Evolutionary conservation across 30 jellyfish, hydroid and myxozoan genomes (phyloP), one percentile per base, ranked within the genome.

Genomic region (Sanderia malayensis): DNA sequence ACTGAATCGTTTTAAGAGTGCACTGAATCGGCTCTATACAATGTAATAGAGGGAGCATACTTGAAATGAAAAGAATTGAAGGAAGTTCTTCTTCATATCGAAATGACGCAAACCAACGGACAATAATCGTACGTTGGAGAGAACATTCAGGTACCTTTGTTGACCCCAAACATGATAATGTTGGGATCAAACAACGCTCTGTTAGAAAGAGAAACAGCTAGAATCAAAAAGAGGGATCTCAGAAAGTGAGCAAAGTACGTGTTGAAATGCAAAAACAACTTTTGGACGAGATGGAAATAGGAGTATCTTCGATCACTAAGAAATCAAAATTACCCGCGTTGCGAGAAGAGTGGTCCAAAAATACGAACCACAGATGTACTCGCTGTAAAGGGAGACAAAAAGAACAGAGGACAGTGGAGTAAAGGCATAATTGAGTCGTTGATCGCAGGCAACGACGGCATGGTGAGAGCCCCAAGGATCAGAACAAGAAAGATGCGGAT

Each of bases 261-360:
- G 81, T 26, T 44, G 29, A 76, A 76, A 45, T 75, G 91, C 60
- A 74, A 58, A 33, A 82, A 83, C 18, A 59, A 21, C 1, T 57
- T 59, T 22, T 85, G 91, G 95, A 80, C 75, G 60, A 41, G 95
- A 75, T 85, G 95, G 90, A 29, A 59, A 37, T 22, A 31, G 31
- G 92, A 85, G 81, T 85, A 74, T 44, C 61, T 85, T 30, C 47
- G 80, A 49, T 49, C 52, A 37, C 13, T 4, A 37, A 37, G 52
- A 49, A 49, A 49, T 2, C 8, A 24, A 18, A 11, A 49, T 49
- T 4, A 49, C 64, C 8, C 18, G 64, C 8, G 18, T 4, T 49
- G 25, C 8, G 18, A 19, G 18, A 18, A 49, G 6, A 15, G 27
- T 2, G 3, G 18, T 49, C 23, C 8, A 49, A 11, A 49, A 24